phyloP scores from a whole-genome alignment of 2,113 vertebrate genomes.

The Nothobranchius furzeri region DNA sequence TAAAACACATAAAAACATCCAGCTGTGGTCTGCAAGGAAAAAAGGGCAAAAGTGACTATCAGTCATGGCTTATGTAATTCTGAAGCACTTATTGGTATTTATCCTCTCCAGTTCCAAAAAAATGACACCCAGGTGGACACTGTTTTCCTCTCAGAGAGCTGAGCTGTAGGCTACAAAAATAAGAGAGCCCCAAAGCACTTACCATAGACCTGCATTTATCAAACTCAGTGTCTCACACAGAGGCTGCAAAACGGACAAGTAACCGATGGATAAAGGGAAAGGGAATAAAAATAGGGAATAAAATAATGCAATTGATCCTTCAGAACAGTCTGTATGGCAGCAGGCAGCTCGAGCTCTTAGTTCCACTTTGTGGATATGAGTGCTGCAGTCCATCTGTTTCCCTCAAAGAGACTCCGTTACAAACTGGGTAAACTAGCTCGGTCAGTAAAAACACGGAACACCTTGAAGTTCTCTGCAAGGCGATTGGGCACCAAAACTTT shows the following conservation, averaged over 20 bases:
- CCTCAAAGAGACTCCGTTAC: neutral
- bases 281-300: too few relatives aligned
- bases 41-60: neutral
- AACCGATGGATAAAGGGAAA: neutral
- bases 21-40: neutral
- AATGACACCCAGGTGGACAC: slow-evolving; percentile 1
- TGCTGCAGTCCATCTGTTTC: neutral
- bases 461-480: neutral
- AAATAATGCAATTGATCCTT: neutral
- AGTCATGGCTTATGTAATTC: neutral
- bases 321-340: neutral
- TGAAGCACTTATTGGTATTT: neutral
- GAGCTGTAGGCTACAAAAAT: neutral
- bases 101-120: neutral
- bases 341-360: neutral
- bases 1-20: neutral
- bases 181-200: neutral
- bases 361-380: neutral
- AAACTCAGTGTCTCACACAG: neutral
- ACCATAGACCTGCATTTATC: neutral
- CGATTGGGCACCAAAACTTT: neutral
- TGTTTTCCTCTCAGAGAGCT: neutral
- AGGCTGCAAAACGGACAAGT: neutral
- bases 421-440: neutral
- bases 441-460: neutral